Evolutionary conservation across 2,113 vertebrate genomes (phyloP).

Genomic region (Chrysemys picta): DNA sequence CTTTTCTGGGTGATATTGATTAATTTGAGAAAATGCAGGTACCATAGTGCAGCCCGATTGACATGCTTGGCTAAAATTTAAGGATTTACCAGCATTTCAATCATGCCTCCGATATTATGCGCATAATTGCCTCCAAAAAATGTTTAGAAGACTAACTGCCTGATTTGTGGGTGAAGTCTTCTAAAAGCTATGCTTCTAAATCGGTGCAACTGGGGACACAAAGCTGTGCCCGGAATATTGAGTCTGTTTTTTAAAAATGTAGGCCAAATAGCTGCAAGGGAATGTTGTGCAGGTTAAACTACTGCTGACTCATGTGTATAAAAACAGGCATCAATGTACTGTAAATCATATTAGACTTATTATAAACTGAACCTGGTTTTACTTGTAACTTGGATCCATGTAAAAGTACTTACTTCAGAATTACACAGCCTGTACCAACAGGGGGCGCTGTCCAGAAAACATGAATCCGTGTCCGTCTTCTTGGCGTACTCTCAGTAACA

Average conservation of each 20-base stretch:
- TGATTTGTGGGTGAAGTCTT: neutral
- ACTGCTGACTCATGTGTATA: accelerated
- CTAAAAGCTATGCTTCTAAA: neutral
- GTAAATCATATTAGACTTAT: neutral
- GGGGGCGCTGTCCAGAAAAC: slow-evolving; percentile 96
- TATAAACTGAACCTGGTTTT: neutral
- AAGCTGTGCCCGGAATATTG: neutral
- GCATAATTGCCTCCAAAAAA: neutral
- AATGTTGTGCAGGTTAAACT: neutral
- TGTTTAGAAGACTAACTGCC: neutral
- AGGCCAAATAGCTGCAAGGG: neutral
- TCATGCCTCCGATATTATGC: neutral
- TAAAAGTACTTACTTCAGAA: slow-evolving; percentile 90
- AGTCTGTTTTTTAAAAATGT: neutral
- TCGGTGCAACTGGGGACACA: neutral
- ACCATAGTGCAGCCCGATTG: neutral
- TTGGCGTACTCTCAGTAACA: slow-evolving; percentile 95
- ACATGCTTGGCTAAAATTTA: neutral
- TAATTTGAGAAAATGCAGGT: neutral
- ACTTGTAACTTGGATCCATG: neutral
- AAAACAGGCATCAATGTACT: neutral
- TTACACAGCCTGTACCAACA: slow-evolving; percentile 89
- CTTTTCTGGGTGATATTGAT: neutral
- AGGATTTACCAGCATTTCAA: neutral
- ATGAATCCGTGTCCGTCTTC: slow-evolving; percentile 93